phyloP scores from a whole-genome alignment of 2,888 invertebrate species.

The Caprella mutica region DNA sequence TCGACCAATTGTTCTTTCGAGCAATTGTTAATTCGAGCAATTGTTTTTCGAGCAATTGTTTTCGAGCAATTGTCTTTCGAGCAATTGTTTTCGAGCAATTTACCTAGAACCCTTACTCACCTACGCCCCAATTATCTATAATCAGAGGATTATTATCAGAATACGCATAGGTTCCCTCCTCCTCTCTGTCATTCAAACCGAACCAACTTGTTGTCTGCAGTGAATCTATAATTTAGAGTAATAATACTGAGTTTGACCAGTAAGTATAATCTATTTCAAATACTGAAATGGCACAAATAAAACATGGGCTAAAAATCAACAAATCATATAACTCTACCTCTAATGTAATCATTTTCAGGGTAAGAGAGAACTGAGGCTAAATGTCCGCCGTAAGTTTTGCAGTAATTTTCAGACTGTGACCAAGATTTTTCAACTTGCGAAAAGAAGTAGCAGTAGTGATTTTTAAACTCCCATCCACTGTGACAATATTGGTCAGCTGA shows the following conservation, averaged over 20 bases:
- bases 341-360: slow-evolving; percentile 5
- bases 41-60: no score
- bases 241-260: background rate
- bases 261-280: no score
- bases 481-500: slow-evolving; percentile 1
- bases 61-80: no score
- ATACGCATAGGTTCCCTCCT: slow-evolving; percentile 4
- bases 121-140: background rate
- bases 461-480: slow-evolving; percentile 1
- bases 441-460: slow-evolving; percentile 4
- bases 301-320: no score
- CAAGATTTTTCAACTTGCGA: background rate
- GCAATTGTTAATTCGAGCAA: no score
- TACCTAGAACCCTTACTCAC: no score
- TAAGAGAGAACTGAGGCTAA: slow-evolving; percentile 1
- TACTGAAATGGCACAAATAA: no score
- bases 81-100: no score
- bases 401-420: background rate
- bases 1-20: no score
- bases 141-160: background rate
- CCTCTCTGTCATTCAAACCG: slow-evolving; percentile 13
- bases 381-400: slow-evolving; percentile 1
- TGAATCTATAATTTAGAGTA: background rate
- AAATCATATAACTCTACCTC: no score
- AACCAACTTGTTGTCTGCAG: slow-evolving; percentile 11